These are phyloP conservation scores for Dendroctonus ponderosae DNA, from an alignment of 1,140 invertebrate species.

Conservation along the genomic window DNA sequence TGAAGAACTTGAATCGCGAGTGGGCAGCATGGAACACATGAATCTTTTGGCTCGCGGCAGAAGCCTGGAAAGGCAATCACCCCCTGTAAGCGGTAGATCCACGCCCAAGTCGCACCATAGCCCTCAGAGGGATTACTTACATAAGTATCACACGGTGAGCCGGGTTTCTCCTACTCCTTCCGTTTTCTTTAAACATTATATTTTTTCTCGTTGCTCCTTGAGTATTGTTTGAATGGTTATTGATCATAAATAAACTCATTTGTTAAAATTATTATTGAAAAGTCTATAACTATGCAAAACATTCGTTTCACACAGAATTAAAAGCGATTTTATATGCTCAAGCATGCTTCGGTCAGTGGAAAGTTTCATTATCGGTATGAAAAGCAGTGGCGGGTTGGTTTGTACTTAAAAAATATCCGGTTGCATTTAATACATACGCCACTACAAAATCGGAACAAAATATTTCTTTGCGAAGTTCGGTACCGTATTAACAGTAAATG, in stretches of 20 bases:
- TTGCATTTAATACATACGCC: too few relatives aligned
- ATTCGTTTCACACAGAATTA: too few relatives aligned
- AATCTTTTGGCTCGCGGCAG: constrained; percentile 78
- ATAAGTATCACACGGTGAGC: constrained; percentile 82
- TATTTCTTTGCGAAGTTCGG: too few relatives aligned
- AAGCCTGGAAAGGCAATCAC: constrained; percentile 71
- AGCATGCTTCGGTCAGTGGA: too few relatives aligned
- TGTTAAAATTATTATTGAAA: background rate
- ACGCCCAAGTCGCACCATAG: constrained; percentile 76
- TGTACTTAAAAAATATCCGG: too few relatives aligned
- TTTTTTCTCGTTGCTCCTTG: constrained; percentile 8
- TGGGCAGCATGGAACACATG: constrained; percentile 92
- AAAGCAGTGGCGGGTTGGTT: too few relatives aligned
- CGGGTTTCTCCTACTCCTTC: constrained; percentile 34
- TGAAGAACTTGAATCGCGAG: constrained; percentile 95
- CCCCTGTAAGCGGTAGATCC: constrained; percentile 76
- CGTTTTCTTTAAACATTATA: constrained; percentile 25
- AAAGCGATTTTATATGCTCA: too few relatives aligned
- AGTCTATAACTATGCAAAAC: background rate
- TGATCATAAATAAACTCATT: background rate
- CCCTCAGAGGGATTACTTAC: constrained; percentile 74
- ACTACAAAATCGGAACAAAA: too few relatives aligned
- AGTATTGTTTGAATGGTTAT: background rate
- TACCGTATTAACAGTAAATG: too few relatives aligned
- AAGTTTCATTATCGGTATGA: too few relatives aligned